Conservation (phyloP, 2,888 invertebrate genomes). For the Amblyjoppa proteus region DNA sequence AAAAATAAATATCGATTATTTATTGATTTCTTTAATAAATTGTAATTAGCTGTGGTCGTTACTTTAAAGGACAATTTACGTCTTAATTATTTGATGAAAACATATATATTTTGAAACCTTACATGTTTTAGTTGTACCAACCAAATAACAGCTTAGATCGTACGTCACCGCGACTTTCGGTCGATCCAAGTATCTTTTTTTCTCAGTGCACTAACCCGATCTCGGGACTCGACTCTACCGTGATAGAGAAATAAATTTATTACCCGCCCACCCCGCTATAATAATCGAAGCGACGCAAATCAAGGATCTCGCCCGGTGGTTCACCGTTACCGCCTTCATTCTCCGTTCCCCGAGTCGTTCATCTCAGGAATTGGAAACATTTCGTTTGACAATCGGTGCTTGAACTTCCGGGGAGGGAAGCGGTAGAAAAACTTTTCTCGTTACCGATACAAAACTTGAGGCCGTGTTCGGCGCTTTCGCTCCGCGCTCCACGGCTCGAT, state of each 20-base stretch:
- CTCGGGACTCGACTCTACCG: neutral
- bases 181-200: neutral
- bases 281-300: conserved; percentile 34
- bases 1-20: no score
- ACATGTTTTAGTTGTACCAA: no score
- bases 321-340: neutral
- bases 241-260: neutral
- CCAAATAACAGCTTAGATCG: no score
- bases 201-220: neutral
- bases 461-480: conserved; percentile 15
- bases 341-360: neutral
- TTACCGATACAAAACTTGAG: conserved; percentile 62
- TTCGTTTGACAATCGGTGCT: conserved; percentile 53
- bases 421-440: conserved; percentile 64
- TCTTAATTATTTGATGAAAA: no score
- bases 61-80: no score
- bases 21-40: no score
- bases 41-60: no score
- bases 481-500: conserved; percentile 28
- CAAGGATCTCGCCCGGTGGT: neutral
- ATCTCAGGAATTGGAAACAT: conserved; percentile 50
- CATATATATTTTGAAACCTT: no score
- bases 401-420: conserved; percentile 6
- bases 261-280: neutral
- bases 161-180: no score